Evolutionary conservation across 2,888 invertebrate genomes (phyloP).

Genomic region (Hydrotaea diabolus): DNA sequence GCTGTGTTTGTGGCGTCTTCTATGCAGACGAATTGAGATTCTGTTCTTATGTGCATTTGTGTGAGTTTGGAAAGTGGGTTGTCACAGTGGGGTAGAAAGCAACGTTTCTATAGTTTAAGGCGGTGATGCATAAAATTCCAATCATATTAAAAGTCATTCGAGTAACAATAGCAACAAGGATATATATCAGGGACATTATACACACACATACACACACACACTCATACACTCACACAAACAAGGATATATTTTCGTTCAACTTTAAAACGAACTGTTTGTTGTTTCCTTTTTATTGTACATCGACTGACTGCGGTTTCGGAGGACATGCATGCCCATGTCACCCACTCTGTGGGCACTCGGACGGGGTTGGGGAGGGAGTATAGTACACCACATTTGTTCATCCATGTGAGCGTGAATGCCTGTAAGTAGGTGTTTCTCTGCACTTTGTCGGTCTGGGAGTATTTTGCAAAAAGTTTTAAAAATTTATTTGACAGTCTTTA

Average conservation of each 20-base stretch:
- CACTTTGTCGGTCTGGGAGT: no score
- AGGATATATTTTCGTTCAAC: not conserved
- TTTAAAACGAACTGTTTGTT: not conserved
- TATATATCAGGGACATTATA: conserved; percentile 5
- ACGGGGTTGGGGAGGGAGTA: no score
- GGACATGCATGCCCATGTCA: no score
- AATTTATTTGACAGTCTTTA: no score
- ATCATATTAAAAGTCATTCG: conserved; percentile 63
- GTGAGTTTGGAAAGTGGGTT: conserved; percentile 38
- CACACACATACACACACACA: not conserved
- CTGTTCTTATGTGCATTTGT: not conserved
- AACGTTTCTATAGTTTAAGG: conserved; percentile 37
- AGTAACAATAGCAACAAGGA: conserved; percentile 32
- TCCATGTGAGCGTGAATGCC: no score
- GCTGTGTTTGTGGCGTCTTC: not conserved
- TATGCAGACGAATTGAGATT: not conserved
- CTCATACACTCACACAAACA: not conserved
- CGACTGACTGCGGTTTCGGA: not conserved
- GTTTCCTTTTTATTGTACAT: not conserved
- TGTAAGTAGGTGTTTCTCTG: no score
- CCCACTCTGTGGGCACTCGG: no score
- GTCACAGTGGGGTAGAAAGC: conserved; percentile 12
- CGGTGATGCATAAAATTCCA: conserved; percentile 63
- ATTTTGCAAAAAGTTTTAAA: no score
- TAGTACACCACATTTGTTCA: no score